Evolutionary conservation across 2,888 invertebrate species (phyloP).

Genomic region (Caenorhabditis sp.): DNA sequence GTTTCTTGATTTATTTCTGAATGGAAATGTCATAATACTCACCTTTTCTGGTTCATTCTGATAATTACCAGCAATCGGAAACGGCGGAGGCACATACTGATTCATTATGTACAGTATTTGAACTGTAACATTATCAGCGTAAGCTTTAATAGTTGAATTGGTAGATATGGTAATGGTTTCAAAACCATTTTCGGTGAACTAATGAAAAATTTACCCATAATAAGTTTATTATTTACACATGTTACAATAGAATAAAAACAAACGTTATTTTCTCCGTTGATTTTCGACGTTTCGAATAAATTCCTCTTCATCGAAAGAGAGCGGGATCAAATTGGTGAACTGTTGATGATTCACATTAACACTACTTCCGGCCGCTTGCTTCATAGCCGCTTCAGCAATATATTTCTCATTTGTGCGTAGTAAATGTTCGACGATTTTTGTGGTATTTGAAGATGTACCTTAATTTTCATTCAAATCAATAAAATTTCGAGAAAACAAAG

Average conservation of each 20-base stretch:
- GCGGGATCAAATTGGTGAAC: slow-evolving; percentile 26
- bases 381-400: slow-evolving; percentile 29
- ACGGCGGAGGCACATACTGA: slow-evolving; percentile 2
- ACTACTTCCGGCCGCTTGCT: slow-evolving; percentile 9
- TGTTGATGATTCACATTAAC: slow-evolving; percentile 18
- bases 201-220: not conserved
- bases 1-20: too few relatives aligned
- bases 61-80: slow-evolving; percentile 27
- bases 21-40: not conserved
- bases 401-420: slow-evolving; percentile 19
- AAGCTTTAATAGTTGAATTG: not conserved
- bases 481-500: not conserved
- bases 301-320: slow-evolving; percentile 38
- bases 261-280: slow-evolving; percentile 7
- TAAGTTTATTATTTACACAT: not conserved
- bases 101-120: not conserved
- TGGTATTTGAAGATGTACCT: slow-evolving; percentile 1
- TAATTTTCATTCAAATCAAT: not conserved
- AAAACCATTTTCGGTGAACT: not conserved
- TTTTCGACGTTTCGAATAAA: slow-evolving; percentile 27
- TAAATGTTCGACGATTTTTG: slow-evolving; percentile 24
- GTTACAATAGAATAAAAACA: not conserved
- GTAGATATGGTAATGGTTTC: not conserved
- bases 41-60: slow-evolving; percentile 42
- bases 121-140: not conserved